These are phyloP conservation scores for Aix galericulata DNA, from an alignment of 2,113 vertebrate genomes.

Conservation along the genomic window DNA sequence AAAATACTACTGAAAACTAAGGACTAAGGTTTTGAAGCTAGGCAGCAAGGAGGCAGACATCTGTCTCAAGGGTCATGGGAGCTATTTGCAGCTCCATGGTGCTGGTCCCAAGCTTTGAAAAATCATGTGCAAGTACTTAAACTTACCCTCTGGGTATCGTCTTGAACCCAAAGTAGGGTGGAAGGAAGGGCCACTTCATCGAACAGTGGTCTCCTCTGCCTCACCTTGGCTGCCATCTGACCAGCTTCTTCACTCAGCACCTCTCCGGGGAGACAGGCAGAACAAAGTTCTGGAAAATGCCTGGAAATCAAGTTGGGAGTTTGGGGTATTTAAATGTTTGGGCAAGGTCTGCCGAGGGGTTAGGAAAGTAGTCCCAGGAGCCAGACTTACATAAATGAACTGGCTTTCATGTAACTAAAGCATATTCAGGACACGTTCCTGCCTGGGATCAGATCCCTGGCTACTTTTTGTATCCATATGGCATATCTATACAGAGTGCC, in stretches of 20 bases:
- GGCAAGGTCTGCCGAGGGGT: background rate
- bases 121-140: background rate
- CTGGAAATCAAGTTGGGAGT: background rate
- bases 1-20: background rate
- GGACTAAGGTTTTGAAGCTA: background rate
- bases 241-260: background rate
- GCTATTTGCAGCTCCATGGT: background rate
- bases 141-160: background rate
- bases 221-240: background rate
- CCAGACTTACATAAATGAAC: constrained; percentile 37
- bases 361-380: constrained; percentile 27
- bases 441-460: constrained; percentile 45
- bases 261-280: background rate
- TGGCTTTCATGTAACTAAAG: constrained; percentile 25
- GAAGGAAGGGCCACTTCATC: background rate
- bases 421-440: constrained; percentile 24
- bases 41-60: background rate
- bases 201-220: background rate
- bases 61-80: background rate
- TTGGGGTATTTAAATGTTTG: background rate
- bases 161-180: background rate
- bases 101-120: background rate
- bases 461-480: constrained; percentile 57
- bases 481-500: constrained; percentile 28
- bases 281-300: constrained; percentile 2